Conservation (phyloP, 2,888 invertebrate genomes). For the Aphrophora alni region DNA sequence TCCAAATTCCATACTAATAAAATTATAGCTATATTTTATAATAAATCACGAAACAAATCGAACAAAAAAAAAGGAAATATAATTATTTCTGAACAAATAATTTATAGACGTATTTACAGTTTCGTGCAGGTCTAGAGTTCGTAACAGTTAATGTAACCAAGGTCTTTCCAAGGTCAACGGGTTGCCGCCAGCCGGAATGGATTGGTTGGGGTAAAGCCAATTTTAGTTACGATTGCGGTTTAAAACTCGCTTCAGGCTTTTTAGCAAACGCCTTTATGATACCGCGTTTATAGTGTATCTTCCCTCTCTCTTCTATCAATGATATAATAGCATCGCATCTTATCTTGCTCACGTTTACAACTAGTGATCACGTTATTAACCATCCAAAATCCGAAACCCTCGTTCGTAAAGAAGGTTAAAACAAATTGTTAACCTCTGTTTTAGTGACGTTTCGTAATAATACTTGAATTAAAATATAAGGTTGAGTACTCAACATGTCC, state of each 20-base stretch:
- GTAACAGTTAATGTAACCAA: background rate
- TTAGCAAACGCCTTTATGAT: background rate
- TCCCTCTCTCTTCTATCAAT: background rate
- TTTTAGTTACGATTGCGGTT: background rate
- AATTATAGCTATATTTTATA: too few relatives aligned
- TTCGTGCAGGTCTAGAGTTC: background rate
- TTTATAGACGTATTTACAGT: too few relatives aligned
- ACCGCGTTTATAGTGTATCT: background rate
- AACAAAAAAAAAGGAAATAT: too few relatives aligned
- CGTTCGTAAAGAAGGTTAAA: background rate
- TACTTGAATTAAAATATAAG: too few relatives aligned
- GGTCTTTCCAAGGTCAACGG: background rate
- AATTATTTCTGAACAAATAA: too few relatives aligned
- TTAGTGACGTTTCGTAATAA: too few relatives aligned
- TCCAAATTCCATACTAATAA: too few relatives aligned
- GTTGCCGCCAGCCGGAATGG: background rate
- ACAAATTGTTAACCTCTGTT: background rate
- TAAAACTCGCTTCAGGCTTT: background rate
- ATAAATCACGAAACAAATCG: too few relatives aligned
- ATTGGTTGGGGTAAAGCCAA: background rate
- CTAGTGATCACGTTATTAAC: background rate
- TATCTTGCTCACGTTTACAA: background rate
- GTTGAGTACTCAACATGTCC: too few relatives aligned
- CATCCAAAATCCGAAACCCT: background rate
- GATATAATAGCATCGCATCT: background rate